A percentile compares a stretch with the other conserved stretches of the same genome.
Conservation (phyloP, 2,113 vertebrate genomes). For the Eudorcas thomsonii region DNA sequence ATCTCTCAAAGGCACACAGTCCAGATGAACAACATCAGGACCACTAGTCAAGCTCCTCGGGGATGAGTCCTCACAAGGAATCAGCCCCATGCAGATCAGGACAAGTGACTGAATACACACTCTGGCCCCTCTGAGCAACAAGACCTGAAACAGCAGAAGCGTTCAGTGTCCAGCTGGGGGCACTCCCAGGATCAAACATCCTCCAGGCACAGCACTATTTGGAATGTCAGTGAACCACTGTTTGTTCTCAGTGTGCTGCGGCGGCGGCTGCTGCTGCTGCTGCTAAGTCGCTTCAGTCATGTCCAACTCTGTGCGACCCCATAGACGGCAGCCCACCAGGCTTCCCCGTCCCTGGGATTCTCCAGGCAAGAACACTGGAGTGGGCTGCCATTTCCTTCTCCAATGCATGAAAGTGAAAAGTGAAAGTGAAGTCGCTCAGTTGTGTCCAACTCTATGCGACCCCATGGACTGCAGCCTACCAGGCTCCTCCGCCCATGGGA, state of each 20-base stretch:
- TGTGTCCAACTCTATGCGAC: too few species aligned
- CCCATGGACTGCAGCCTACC: too few species aligned
- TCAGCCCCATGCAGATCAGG: neutral
- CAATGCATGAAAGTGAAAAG: too few species aligned
- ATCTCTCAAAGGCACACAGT: neutral
- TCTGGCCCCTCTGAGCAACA: neutral
- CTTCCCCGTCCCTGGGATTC: too few species aligned
- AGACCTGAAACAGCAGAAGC: neutral
- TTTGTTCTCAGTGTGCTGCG: neutral
- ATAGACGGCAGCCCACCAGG: too few species aligned
- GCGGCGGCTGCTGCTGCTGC: too few species aligned
- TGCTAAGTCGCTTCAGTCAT: too few species aligned
- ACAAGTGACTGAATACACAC: neutral
- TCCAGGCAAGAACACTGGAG: too few species aligned
- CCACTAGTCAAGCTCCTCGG: neutral
- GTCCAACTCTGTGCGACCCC: too few species aligned
- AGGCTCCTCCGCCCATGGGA: rapidly evolving
- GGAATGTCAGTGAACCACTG: neutral
- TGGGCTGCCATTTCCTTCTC: too few species aligned
- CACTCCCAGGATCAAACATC: neutral
- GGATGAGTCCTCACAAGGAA: neutral
- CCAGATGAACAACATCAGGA: slow-evolving; percentile 35
- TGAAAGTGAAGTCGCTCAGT: too few species aligned
- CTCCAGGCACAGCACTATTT: neutral
- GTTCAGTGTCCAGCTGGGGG: neutral